Percentiles rank a stretch among this genome's conserved stretches.
These are phyloP conservation scores for Chlorops oryzae DNA, from an alignment of 1,140 invertebrate species.

Conservation along the genomic window DNA sequence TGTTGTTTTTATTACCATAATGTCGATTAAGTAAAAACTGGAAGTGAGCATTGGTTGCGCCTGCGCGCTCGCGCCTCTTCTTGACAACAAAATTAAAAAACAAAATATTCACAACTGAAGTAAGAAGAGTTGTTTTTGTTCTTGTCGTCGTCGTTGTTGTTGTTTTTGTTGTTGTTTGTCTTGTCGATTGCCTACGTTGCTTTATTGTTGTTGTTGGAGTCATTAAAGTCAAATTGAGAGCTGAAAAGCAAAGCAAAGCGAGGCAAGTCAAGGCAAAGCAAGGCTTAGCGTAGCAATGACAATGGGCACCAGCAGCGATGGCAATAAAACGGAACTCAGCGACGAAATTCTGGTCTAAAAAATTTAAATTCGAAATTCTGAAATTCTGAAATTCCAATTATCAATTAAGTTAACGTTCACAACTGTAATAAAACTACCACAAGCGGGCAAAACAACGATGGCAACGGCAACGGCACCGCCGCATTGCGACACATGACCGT, in stretches of 20 bases:
- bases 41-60: too few relatives aligned
- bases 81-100: too few relatives aligned
- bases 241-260: background rate
- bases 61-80: too few relatives aligned
- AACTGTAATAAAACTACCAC: slow-evolving; percentile 9
- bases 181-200: slow-evolving; percentile 35
- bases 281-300: too few relatives aligned
- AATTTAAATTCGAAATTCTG: slow-evolving; percentile 11
- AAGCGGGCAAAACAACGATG: background rate
- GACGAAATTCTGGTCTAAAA: too few relatives aligned
- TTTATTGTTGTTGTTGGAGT: slow-evolving; percentile 12
- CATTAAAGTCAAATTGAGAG: slow-evolving; percentile 11
- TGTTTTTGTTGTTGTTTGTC: slow-evolving; percentile 40
- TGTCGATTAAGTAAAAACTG: too few relatives aligned
- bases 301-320: too few relatives aligned
- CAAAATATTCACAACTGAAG: too few relatives aligned
- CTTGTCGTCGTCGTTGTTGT: slow-evolving; percentile 15
- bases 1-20: too few relatives aligned
- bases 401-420: slow-evolving; percentile 19
- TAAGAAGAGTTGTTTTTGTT: slow-evolving; percentile 29
- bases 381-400: slow-evolving; percentile 15
- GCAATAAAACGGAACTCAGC: too few relatives aligned
- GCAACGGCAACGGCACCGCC: background rate
- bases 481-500: background rate
- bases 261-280: too few relatives aligned